Conservation (phyloP, 1,140 invertebrate species). For the Chlorops oryzae region DNA sequence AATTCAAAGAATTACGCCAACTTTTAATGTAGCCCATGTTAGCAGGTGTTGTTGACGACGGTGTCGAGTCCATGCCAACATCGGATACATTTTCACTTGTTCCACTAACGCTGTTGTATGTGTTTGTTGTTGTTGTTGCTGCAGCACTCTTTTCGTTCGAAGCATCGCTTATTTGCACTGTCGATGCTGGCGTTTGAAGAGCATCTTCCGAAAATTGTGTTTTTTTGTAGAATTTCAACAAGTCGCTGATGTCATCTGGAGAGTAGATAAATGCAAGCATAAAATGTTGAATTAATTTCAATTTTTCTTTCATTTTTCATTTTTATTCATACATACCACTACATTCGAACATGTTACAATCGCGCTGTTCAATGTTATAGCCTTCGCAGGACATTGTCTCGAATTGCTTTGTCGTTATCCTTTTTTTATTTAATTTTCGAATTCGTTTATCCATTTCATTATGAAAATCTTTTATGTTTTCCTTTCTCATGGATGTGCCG, state of each 20-base stretch:
- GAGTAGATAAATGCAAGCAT: not conserved
- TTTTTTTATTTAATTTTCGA: constrained; percentile 21
- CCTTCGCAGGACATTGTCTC: constrained; percentile 43
- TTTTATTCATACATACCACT: constrained; percentile 26
- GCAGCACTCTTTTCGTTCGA: no score
- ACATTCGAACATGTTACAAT: constrained; percentile 47
- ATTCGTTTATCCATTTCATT: not conserved
- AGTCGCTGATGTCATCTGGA: constrained; percentile 43
- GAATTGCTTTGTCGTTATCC: constrained; percentile 33
- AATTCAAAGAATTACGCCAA: constrained; percentile 40
- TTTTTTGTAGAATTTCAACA: constrained; percentile 45
- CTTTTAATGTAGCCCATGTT: constrained; percentile 41
- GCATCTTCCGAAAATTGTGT: constrained; percentile 1
- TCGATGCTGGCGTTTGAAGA: not conserved
- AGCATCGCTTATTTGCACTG: not conserved
- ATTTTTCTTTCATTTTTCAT: not conserved
- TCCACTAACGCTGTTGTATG: not conserved
- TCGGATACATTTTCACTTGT: constrained; percentile 7
- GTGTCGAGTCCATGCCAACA: not conserved
- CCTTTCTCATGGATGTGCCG: not conserved
- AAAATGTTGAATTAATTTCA: not conserved
- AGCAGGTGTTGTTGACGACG: constrained; percentile 29
- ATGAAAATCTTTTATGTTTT: not conserved
- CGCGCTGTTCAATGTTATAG: constrained; percentile 46
- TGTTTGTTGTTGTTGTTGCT: constrained; percentile 3